These are phyloP conservation scores for Athene cunicularia DNA, from an alignment of 2,113 vertebrate genomes.

Conservation along the genomic window DNA sequence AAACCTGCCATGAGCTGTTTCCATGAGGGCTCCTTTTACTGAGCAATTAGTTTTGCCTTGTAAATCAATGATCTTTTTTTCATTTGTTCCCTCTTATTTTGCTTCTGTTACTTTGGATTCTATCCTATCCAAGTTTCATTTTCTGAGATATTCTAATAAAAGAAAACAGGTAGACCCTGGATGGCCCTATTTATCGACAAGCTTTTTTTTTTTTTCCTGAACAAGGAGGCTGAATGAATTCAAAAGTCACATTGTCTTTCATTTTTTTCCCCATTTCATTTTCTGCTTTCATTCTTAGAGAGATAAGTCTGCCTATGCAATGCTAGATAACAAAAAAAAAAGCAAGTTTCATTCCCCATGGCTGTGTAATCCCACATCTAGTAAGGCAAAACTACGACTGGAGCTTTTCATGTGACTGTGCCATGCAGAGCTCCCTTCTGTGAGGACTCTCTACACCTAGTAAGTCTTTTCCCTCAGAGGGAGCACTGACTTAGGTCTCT, in stretches of 20 bases:
- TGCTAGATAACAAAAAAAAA: not conserved
- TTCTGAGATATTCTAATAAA: not conserved
- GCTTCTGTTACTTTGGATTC: not conserved
- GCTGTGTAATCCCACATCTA: not conserved
- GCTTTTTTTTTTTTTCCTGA: not conserved
- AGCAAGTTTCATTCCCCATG: not conserved
- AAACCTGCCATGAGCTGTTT: not conserved
- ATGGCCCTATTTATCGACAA: not conserved
- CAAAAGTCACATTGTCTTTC: rapidly evolving
- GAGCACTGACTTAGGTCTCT: not conserved
- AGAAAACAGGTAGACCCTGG: not conserved
- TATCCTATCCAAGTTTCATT: not conserved
- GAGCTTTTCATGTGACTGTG: not conserved
- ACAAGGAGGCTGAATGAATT: not conserved
- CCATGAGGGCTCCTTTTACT: not conserved
- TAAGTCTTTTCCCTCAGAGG: not conserved
- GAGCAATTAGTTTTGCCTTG: not conserved
- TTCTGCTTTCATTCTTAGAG: not conserved
- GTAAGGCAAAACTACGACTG: not conserved
- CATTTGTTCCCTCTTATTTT: not conserved
- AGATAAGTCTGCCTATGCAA: not conserved
- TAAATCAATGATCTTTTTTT: not conserved
- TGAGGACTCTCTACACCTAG: not conserved
- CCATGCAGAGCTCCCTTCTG: not conserved
- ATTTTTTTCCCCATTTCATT: not conserved